Percentiles rank a stretch among this genome's conserved stretches.
phyloP scores from a whole-genome alignment of 2,113 vertebrate genomes.

The Andinoacara biseriatus region DNA sequence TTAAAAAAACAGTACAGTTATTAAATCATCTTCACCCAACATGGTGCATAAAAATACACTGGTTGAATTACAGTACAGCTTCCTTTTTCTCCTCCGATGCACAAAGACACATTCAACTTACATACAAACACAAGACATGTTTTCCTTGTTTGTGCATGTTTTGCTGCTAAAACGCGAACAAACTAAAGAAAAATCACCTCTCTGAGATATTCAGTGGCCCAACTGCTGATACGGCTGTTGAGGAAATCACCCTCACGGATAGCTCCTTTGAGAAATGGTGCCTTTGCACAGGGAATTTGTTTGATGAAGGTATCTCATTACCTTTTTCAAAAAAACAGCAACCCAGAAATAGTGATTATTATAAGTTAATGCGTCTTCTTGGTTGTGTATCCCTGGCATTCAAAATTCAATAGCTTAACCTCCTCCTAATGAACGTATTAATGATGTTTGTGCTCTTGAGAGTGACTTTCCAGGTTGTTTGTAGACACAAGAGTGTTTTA shows the following conservation, averaged over 20 bases:
- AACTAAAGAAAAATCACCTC: background rate
- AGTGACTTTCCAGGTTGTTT: conserved; percentile 65
- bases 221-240: background rate
- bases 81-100: background rate
- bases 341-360: conserved; percentile 43
- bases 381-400: conserved; percentile 35
- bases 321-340: conserved; percentile 42
- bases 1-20: no score
- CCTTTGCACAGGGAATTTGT: conserved; percentile 7
- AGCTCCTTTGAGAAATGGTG: conserved; percentile 26
- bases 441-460: conserved; percentile 67
- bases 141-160: background rate
- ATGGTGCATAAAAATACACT: background rate
- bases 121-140: background rate
- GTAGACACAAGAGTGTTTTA: conserved; percentile 63
- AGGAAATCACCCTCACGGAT: background rate
- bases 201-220: background rate
- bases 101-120: background rate
- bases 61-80: background rate
- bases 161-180: background rate
- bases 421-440: conserved; percentile 66
- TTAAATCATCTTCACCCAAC: background rate
- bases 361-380: conserved; percentile 44
- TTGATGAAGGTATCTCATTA: conserved; percentile 62
- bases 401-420: conserved; percentile 48